Percentiles rank a stretch among this genome's conserved stretches.
phyloP scores from a whole-genome alignment of 2,888 invertebrate genomes.

The Netelia virgata region DNA sequence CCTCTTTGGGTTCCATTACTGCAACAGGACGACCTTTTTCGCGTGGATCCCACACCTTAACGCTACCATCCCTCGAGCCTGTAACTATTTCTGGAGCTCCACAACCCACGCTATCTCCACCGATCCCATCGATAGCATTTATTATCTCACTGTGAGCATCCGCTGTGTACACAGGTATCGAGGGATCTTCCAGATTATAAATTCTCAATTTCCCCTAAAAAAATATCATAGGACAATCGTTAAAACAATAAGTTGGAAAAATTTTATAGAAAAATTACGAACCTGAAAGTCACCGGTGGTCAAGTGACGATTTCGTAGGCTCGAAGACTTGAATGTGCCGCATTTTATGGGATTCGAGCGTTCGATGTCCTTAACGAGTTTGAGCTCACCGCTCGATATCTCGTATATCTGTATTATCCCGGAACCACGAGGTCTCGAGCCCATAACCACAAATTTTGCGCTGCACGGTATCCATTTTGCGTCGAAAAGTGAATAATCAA shows the following conservation, averaged over 20 bases:
- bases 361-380: slow-evolving; percentile 90
- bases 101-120: slow-evolving; percentile 91
- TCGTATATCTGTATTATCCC: slow-evolving; percentile 94
- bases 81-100: slow-evolving; percentile 98
- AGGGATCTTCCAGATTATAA: slow-evolving; percentile 89
- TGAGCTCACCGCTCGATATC: slow-evolving; percentile 90
- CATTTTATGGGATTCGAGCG: slow-evolving; percentile 96
- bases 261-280: slow-evolving; percentile 30
- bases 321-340: slow-evolving; percentile 96
- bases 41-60: slow-evolving; percentile 98
- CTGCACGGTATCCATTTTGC: slow-evolving; percentile 98
- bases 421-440: slow-evolving; percentile 93
- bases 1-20: slow-evolving; percentile 92
- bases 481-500: slow-evolving; percentile 95
- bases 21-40: slow-evolving; percentile 96
- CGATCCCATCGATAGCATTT: slow-evolving; percentile 96
- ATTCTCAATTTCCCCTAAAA: slow-evolving; percentile 87
- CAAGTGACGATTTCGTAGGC: slow-evolving; percentile 91
- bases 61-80: slow-evolving; percentile 96
- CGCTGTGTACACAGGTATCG: slow-evolving; percentile 91
- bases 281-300: slow-evolving; percentile 95
- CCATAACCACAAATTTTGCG: slow-evolving; percentile 95
- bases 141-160: slow-evolving; percentile 94
- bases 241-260: not conserved
- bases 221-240: slow-evolving; percentile 20